Evolutionary conservation across 2,888 invertebrate genomes (phyloP), one percentile per base, ranked within the genome.

Genomic region (Capitulum mitella): DNA sequence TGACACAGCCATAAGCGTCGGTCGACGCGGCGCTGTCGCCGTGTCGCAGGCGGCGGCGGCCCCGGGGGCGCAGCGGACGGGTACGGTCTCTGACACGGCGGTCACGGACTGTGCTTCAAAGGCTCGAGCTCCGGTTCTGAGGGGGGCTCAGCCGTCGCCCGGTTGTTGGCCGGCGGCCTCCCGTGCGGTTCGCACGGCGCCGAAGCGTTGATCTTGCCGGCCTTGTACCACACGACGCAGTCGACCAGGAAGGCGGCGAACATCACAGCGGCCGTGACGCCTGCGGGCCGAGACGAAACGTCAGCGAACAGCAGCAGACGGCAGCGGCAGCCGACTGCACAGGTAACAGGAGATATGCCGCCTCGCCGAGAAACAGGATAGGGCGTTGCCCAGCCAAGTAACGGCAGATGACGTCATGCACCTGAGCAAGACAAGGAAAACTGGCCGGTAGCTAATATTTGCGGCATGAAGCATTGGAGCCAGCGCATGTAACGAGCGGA

Each of bases 201-300:
- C 26, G 22, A 1, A 3, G 70, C 70, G 70, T 70, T 37, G 19
- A 70, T 70, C 26, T 70, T 70, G 37, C 37, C 70, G 74, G 95
- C 94, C 86, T 93, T 93, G 85, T 92, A 92, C 93, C 94, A 95
- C 46, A 96, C 95, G 78, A 94, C 89, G 83, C 94, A 85, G 87
- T 96, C 96, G 86, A 95, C 93, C 82, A 95, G 88, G 86, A 95
- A 95, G 80, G 95, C 96, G 79, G 93, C 88, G 84, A 93, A 89
- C 89, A 96, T 91, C 81, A 96, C 91, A 46, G 91, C 91, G 78
- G 94, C 93, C 0, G 95, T 95, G 79, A 93, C 91, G 83, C 95
- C 95, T 95, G 86, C 0, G 85, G 86, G n/a, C n/a, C n/a, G n/a
- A n/a, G n/a, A n/a, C n/a, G n/a, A n/a, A n/a, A n/a, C n/a, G n/a